These are phyloP conservation scores for Morbakka virulenta DNA, from an alignment of 30 jellyfish, hydroid and myxozoan genomes.

Conservation along the genomic window DNA sequence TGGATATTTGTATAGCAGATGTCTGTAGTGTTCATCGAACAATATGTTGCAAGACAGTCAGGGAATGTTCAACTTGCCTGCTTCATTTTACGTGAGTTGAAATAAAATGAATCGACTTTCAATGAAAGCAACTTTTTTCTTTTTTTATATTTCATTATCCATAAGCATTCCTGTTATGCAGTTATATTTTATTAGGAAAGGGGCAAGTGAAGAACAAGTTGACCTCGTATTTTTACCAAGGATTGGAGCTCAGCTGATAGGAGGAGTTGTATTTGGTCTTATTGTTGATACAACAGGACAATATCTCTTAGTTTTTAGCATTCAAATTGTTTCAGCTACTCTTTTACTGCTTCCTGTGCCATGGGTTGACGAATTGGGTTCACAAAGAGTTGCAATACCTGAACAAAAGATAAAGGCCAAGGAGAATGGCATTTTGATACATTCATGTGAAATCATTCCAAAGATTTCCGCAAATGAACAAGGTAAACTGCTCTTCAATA, in stretches of 20 bases:
- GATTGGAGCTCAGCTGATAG: constrained; percentile 47
- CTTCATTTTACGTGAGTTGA: too few species aligned
- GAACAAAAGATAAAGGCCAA: too few species aligned
- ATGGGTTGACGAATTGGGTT: too few species aligned
- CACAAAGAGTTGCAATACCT: too few species aligned
- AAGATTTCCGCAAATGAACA: too few species aligned
- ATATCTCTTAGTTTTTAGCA: constrained; percentile 18
- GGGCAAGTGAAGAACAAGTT: constrained; percentile 77
- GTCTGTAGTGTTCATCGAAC: too few species aligned
- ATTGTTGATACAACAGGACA: constrained; percentile 70
- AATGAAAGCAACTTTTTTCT: constrained; percentile 60
- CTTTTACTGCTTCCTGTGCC: constrained; percentile 62
- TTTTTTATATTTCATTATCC: constrained; percentile 49
- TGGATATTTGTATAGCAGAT: too few species aligned
- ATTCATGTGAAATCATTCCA: too few species aligned
- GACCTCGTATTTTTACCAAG: constrained; percentile 71
- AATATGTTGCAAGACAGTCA: too few species aligned
- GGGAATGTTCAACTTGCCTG: too few species aligned
- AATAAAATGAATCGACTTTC: constrained; percentile 38
- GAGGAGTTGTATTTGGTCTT: constrained; percentile 76
- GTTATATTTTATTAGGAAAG: constrained; percentile 61
- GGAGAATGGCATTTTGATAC: too few species aligned
- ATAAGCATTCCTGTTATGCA: constrained; percentile 55
- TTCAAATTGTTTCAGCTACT: constrained; percentile 29
- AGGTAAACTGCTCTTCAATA: too few species aligned